phyloP scores from a whole-genome alignment of 2,888 invertebrate genomes.

The Lepetodrilus schrolli region DNA sequence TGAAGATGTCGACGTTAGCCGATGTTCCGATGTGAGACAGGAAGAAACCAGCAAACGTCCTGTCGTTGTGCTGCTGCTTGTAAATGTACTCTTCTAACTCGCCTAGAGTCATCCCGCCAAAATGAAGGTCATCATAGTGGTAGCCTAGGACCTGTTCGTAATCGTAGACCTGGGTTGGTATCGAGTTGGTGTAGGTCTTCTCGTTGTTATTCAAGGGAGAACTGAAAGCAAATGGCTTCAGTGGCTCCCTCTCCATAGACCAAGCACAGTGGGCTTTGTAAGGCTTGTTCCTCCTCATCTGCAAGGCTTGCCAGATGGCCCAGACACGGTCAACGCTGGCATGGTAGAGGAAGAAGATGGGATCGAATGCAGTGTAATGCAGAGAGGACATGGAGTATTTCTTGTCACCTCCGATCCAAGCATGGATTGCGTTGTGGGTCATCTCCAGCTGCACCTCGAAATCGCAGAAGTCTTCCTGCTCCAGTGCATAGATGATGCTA shows the following conservation, averaged over 20 bases:
- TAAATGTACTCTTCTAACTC: slow-evolving; percentile 41
- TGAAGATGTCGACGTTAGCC: slow-evolving; percentile 33
- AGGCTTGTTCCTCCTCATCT: slow-evolving; percentile 33
- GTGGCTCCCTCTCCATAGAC: slow-evolving; percentile 32
- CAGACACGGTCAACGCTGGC: slow-evolving; percentile 35
- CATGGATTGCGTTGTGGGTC: slow-evolving; percentile 33
- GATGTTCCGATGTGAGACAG: slow-evolving; percentile 41
- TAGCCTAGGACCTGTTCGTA: slow-evolving; percentile 44
- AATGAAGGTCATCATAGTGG: slow-evolving; percentile 43
- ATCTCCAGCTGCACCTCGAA: slow-evolving; percentile 44
- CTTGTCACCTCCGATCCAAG: slow-evolving; percentile 32
- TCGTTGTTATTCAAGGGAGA: slow-evolving; percentile 44
- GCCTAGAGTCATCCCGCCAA: slow-evolving; percentile 44
- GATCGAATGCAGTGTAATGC: slow-evolving; percentile 37
- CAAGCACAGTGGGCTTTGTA: slow-evolving; percentile 46
- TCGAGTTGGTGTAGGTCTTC: slow-evolving; percentile 38
- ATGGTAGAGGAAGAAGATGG: slow-evolving; percentile 36
- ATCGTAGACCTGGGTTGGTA: slow-evolving; percentile 42
- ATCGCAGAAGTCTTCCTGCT: slow-evolving; percentile 47
- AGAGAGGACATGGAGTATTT: slow-evolving; percentile 37
- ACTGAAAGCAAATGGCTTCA: slow-evolving; percentile 47
- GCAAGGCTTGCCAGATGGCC: slow-evolving; percentile 44
- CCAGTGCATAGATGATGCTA: slow-evolving; percentile 40
- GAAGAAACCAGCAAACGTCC: slow-evolving; percentile 42
- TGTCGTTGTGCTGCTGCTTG: slow-evolving; percentile 29